phyloP scores from a whole-genome alignment of 1,140 invertebrate genomes.

The Drosophila ironensis region DNA sequence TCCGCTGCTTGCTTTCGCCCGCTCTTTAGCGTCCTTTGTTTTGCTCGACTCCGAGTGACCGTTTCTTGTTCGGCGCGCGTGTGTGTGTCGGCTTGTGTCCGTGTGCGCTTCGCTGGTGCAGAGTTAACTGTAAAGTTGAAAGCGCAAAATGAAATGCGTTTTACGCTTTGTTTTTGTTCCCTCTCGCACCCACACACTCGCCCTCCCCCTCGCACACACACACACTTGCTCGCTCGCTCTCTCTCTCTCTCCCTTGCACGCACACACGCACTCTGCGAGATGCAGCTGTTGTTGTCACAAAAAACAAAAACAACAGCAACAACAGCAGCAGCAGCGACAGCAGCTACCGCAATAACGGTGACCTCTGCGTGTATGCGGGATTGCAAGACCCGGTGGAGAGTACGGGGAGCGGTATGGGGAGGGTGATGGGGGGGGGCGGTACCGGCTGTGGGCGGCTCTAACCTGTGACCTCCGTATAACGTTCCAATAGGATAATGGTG shows the following conservation, averaged over 20 bases:
- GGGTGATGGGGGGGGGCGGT: neutral
- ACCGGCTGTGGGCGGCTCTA: neutral
- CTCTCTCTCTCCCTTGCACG: slow-evolving; percentile 1
- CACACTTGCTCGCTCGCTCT: slow-evolving; percentile 13
- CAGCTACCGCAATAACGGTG: too few relatives aligned
- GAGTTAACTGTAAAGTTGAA: slow-evolving; percentile 30
- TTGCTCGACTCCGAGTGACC: neutral
- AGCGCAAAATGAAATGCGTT: slow-evolving; percentile 49
- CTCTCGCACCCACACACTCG: slow-evolving; percentile 7
- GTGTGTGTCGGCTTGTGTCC: too few relatives aligned
- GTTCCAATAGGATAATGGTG: slow-evolving; percentile 1
- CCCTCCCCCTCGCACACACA: slow-evolving; percentile 7
- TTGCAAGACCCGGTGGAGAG: too few relatives aligned
- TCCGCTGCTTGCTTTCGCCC: neutral
- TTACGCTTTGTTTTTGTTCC: slow-evolving; percentile 53
- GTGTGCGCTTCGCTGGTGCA: too few relatives aligned
- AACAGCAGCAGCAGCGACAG: too few relatives aligned
- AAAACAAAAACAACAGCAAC: too few relatives aligned
- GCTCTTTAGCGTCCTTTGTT: slow-evolving; percentile 15
- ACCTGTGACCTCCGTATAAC: neutral
- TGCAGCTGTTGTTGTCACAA: slow-evolving; percentile 24
- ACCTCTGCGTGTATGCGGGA: slow-evolving; percentile 3
- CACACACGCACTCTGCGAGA: slow-evolving; percentile 22
- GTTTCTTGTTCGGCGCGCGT: too few relatives aligned
- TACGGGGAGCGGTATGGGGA: too few relatives aligned